phyloP scores from a whole-genome alignment of 2,797 vertebrate genomes.

The Falco rusticolus region DNA sequence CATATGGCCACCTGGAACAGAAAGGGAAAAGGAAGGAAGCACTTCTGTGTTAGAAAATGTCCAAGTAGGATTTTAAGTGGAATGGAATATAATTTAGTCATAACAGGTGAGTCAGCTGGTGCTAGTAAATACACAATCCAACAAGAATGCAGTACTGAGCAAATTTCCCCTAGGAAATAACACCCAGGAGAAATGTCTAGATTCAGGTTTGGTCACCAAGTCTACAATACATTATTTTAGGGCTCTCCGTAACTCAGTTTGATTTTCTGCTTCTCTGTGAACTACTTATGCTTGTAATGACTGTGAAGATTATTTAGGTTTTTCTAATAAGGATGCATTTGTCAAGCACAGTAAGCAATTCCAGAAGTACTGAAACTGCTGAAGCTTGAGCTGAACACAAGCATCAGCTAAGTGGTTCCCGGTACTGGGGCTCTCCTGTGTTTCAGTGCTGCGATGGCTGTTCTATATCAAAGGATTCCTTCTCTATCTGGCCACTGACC shows the following conservation, averaged over 20 bases:
- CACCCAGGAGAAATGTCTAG: accelerated
- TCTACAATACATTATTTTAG: accelerated
- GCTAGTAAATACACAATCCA: neutral
- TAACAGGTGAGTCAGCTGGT: neutral
- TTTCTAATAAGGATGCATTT: neutral
- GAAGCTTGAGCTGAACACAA: neutral
- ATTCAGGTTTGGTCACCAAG: neutral
- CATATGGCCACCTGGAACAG: constrained; percentile 89
- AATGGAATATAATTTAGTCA: neutral
- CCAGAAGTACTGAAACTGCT: neutral
- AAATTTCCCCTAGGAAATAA: neutral
- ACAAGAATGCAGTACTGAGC: neutral
- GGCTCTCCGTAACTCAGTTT: neutral
- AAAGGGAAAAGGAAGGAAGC: neutral
- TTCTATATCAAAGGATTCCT: neutral
- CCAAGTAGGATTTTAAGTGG: neutral
- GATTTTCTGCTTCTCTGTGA: neutral
- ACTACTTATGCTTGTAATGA: neutral
- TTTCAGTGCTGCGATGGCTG: neutral
- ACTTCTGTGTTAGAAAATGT: neutral
- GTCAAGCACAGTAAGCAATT: neutral
- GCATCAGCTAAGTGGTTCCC: neutral
- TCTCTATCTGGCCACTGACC: neutral
- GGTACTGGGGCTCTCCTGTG: neutral
- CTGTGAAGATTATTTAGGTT: neutral